phyloP scores from a whole-genome alignment of 2,113 vertebrate species.

The Phalacrocorax pelagicus region DNA sequence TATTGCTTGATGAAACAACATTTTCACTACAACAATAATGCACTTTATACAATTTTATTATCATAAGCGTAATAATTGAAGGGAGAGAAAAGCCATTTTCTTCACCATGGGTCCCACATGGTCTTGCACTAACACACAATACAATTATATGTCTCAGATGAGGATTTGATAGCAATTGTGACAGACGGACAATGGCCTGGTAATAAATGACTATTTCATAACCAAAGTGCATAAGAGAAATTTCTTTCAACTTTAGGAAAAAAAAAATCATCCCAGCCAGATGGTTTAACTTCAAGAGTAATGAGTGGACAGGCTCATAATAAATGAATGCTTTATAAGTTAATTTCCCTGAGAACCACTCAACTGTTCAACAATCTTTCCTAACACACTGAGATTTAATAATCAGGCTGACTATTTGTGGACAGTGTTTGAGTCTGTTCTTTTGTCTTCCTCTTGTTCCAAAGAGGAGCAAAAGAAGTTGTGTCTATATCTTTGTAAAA shows the following conservation, averaged over 20 bases:
- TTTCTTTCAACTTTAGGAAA: background rate
- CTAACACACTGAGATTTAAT: background rate
- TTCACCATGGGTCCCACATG: background rate
- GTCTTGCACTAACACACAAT: background rate
- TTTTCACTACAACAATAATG: background rate
- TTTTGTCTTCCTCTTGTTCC: background rate
- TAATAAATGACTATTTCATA: background rate
- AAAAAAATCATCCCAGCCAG: background rate
- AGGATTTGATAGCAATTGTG: background rate
- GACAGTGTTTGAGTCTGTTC: background rate
- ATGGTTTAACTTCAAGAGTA: background rate
- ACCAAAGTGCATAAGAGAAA: background rate
- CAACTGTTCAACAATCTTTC: background rate
- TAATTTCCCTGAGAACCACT: background rate
- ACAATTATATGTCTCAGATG: background rate
- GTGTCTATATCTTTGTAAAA: background rate
- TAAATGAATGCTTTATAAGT: background rate
- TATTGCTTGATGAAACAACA: background rate
- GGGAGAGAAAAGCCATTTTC: background rate
- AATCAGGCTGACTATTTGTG: background rate
- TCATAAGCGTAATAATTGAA: background rate
- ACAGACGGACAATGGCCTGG: background rate
- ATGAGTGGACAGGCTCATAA: background rate
- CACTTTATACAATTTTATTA: background rate
- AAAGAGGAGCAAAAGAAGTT: background rate